Percentiles rank a stretch among this genome's conserved stretches.
phyloP scores from a whole-genome alignment of 2,888 invertebrate species.

The Ditula angustiorana region DNA sequence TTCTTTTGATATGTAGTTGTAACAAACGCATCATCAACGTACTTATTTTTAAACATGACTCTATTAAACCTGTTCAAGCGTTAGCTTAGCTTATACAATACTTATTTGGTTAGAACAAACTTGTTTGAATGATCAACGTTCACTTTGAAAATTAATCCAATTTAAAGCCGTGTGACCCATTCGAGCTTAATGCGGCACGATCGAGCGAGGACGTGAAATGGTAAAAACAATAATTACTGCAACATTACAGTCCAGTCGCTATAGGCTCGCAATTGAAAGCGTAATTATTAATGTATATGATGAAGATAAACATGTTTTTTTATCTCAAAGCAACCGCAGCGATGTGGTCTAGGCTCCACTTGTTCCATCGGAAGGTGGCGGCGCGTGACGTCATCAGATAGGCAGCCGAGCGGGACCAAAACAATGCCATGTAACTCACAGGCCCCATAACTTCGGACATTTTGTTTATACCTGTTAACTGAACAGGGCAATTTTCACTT shows the following conservation, averaged over 20 bases:
- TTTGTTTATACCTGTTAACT: constrained; percentile 45
- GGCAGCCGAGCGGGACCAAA: constrained; percentile 73
- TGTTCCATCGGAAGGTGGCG: constrained; percentile 68
- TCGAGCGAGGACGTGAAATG: constrained; percentile 6
- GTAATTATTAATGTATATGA: constrained; percentile 33
- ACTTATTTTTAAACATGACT: background rate
- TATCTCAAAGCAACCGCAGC: constrained; percentile 27
- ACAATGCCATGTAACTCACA: constrained; percentile 53
- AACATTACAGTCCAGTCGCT: constrained; percentile 17
- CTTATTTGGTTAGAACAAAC: background rate
- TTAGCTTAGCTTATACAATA: background rate
- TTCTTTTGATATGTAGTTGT: background rate
- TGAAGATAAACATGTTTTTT: constrained; percentile 23
- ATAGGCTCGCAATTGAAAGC: constrained; percentile 24
- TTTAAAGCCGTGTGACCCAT: background rate
- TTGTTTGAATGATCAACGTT: background rate
- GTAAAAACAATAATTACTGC: constrained; percentile 34
- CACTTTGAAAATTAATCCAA: background rate
- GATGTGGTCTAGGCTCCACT: constrained; percentile 51
- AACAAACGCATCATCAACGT: background rate
- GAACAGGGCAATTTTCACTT: constrained; percentile 31
- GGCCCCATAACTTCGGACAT: constrained; percentile 58
- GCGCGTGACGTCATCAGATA: constrained; percentile 77
- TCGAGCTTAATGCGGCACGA: constrained; percentile 5
- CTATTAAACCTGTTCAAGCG: background rate